These are phyloP conservation scores for Ylistrum balloti DNA, from an alignment of 1,140 invertebrate species.

Conservation along the genomic window DNA sequence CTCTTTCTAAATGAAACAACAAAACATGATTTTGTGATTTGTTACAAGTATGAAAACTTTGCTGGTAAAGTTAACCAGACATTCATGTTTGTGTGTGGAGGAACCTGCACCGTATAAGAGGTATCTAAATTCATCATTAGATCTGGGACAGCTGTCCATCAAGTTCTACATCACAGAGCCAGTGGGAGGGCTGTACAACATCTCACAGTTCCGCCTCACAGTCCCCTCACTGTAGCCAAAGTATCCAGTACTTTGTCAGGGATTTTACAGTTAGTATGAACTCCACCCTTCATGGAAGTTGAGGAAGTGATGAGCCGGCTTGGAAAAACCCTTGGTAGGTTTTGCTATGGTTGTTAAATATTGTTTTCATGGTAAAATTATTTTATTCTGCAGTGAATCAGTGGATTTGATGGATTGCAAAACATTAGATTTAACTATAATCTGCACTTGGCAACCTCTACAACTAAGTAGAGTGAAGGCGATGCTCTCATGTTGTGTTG, in stretches of 20 bases:
- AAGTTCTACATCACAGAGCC: background rate
- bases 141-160: conserved; percentile 37
- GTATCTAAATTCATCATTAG: conserved; percentile 28
- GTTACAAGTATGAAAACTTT: background rate
- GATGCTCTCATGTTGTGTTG: too few relatives aligned
- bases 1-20: background rate
- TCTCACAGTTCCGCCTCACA: background rate
- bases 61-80: background rate
- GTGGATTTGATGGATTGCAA: background rate
- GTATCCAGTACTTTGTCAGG: background rate
- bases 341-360: background rate
- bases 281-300: conserved; percentile 19
- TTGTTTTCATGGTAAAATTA: background rate
- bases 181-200: background rate
- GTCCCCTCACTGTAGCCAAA: background rate
- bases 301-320: conserved; percentile 15
- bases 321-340: background rate
- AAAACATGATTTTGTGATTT: background rate
- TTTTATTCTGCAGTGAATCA: background rate
- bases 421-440: too few relatives aligned
- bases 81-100: background rate
- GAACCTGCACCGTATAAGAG: background rate
- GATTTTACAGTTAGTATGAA: background rate
- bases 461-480: too few relatives aligned
- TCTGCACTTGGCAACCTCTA: too few relatives aligned